Evolutionary conservation across 2,797 vertebrate genomes (phyloP).

Genomic region (Dipus sagitta): DNA sequence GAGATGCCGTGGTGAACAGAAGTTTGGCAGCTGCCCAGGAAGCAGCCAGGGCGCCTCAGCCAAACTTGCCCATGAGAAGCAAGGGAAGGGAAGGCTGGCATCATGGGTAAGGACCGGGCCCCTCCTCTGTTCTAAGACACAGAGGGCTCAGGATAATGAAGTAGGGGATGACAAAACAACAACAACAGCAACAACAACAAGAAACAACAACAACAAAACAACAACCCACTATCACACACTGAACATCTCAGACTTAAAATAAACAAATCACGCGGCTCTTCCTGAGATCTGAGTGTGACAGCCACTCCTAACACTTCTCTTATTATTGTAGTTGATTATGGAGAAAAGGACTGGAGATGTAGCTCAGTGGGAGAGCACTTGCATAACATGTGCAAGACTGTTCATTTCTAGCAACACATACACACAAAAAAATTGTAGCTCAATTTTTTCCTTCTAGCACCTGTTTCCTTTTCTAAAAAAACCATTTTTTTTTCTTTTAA

Average conservation of each 20-base stretch:
- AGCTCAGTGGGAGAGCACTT: not conserved
- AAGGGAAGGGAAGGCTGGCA: not conserved
- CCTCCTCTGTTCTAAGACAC: not conserved
- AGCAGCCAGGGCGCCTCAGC: not conserved
- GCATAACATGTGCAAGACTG: not conserved
- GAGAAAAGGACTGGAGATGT: not conserved
- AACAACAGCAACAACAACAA: too few species aligned
- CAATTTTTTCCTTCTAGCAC: not conserved
- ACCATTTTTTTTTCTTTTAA: too few species aligned
- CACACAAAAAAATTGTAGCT: not conserved
- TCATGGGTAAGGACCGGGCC: not conserved
- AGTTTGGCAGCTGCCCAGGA: not conserved
- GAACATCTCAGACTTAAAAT: not conserved
- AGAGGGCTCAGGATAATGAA: not conserved
- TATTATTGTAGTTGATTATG: not conserved
- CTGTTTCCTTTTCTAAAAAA: too few species aligned
- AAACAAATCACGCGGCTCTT: not conserved
- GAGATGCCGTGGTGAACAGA: not conserved
- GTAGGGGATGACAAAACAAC: not conserved
- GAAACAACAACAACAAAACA: too few species aligned
- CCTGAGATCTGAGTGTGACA: not conserved
- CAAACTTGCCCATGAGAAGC: not conserved
- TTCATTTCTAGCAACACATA: not conserved
- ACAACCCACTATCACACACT: too few species aligned
- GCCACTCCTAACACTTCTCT: not conserved